Conservation (phyloP, 2,888 invertebrate genomes). For the Dysmachus trigonus region DNA sequence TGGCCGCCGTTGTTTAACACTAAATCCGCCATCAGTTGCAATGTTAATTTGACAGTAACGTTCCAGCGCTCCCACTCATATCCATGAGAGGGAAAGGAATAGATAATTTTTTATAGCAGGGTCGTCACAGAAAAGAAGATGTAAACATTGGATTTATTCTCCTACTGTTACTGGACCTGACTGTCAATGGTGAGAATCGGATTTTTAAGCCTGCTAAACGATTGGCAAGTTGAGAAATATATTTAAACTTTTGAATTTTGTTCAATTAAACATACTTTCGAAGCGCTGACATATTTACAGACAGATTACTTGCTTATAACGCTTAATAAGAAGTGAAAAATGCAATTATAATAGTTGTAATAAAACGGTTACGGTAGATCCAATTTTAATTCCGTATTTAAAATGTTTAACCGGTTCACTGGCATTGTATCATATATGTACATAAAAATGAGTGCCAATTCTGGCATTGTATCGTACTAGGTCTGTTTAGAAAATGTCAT, state of each 20-base stretch:
- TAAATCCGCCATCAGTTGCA: slow-evolving; percentile 47
- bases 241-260: background rate
- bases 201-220: background rate
- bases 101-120: background rate
- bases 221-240: background rate
- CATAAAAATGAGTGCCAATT: too few species aligned
- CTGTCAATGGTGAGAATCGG: background rate
- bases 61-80: background rate
- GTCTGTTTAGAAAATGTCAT: too few species aligned
- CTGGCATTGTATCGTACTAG: too few species aligned
- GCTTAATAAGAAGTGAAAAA: background rate
- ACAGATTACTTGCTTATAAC: too few species aligned
- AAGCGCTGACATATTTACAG: too few species aligned
- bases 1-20: slow-evolving; percentile 21
- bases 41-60: slow-evolving; percentile 47
- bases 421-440: too few species aligned
- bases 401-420: too few species aligned
- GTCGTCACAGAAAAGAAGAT: background rate
- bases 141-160: slow-evolving; percentile 11
- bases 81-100: background rate
- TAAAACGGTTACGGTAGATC: too few species aligned
- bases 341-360: background rate
- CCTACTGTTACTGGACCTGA: background rate
- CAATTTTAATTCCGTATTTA: too few species aligned
- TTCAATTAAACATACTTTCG: background rate